Base-by-base conservation (phyloP, 1,140 invertebrate species). In the Rhagoletis zephyria region DNA sequence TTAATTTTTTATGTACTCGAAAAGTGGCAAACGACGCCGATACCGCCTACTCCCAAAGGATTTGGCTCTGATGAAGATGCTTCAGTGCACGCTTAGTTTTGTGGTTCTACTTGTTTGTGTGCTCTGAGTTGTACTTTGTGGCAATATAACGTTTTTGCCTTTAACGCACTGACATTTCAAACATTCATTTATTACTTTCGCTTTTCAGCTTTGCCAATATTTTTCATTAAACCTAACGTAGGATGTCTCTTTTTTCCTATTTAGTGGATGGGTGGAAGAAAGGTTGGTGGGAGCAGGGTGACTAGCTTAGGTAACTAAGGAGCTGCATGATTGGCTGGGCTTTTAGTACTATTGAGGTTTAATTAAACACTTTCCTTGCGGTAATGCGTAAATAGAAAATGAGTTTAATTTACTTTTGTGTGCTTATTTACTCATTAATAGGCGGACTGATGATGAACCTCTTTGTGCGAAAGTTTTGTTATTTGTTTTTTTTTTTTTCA, bases 101-200 rank as follows among this genome's bases (percentile, higher is more conserved):
- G n/a, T 64, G 5, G n/a, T 9, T 19, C 19, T 40, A 40, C 30
- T 16, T 65, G n/a, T 40, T 7, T 65, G 64, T 67, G 9, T 67
- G 5, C 19, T 30, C 1, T 64, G 1, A 4, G 5, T 64, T 5
- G 1, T 16, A 19, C n/a, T 64, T 64, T 30, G 9, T 64, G 19
- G 63, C 30, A 19, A 64, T 4, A 16, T 64, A 40, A 30, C 65
- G 19, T 67, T 30, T 30, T 67, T 67, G 65, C 65, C 65, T 42
- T 67, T 67, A 42, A 67, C 65, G 65, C 30, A 67, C 65, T 42
- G 65, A 67, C 19, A 67, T 67, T 42, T 67, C 10, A 10, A 67
- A 67, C 65, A 30, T 30, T 30, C 30, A 67, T 67, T 67, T 67
- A 67, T 67, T 67, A 67, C 65, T 67, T 67, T 67, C 65, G 65